Evolutionary conservation across 1,140 invertebrate species (phyloP), one percentile per base, ranked within the genome.

Genomic region (Drosophila guanche): DNA sequence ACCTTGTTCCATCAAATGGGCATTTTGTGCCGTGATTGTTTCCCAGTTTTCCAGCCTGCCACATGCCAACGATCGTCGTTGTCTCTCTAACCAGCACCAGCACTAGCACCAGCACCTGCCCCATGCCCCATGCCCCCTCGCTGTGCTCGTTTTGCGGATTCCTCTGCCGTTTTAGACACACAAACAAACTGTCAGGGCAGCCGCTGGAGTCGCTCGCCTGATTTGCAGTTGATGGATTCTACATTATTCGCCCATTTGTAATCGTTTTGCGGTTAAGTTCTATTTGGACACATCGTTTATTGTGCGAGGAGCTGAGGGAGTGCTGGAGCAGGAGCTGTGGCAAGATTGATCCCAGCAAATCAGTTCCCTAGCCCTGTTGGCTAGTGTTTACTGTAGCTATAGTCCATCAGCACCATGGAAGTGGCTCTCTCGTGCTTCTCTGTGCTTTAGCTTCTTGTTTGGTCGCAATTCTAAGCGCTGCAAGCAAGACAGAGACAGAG

Each of bases 151-250:
- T 51, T 14, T 29, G 29, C 37, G 41, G 59, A 72, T 67, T 67
- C 62, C 42, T 54, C 42, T 27, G 56, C 45, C 54, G 56, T 50
- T 85, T 65, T 79, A 72, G 61, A 80, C 73, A 85, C 43, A 79
- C 83, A 88, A 83, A 86, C 83, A 86, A 76, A 83, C 83, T 88
- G 83, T 88, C 83, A 88, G 75, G 75, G 33, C 63, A 16, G 65
- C 65, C 46, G 62, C 61, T 33, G 8, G 29, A 12, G 16, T n/a
- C 65, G 29, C 55, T 76, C 37, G 59, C 62, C 74, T 63, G 71
- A 78, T 83, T 79, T 81, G 61, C 62, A 62, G 74, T 80, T 88
- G 83, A 88, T 88, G 83, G 60, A 88, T 86, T 78, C 68, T 65
- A 72, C 83, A 88, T 79, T 88, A 78, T 62, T 67, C 63, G 75